Conservation (phyloP, 2,113 vertebrate genomes). For the Hucho hucho region DNA sequence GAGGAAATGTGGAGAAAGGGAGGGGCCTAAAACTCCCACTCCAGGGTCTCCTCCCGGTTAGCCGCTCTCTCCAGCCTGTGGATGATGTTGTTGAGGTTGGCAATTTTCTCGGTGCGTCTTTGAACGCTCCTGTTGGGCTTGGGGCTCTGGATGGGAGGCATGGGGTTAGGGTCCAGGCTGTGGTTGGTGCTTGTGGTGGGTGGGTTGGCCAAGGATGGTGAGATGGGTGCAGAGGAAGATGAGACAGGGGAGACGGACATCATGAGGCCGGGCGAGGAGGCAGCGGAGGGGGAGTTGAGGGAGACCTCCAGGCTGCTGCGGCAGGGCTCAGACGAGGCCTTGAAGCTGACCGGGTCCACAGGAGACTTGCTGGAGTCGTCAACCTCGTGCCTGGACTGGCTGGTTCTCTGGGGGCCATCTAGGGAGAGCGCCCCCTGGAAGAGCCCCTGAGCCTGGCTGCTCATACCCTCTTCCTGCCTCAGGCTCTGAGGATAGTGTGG, state of each 20-base stretch:
- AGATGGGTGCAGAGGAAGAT: slow-evolving; percentile 88
- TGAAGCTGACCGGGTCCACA: slow-evolving; percentile 85
- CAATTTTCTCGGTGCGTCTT: slow-evolving; percentile 97
- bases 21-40: slow-evolving; percentile 91
- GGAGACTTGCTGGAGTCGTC: slow-evolving; percentile 69
- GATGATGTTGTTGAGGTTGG: slow-evolving; percentile 99
- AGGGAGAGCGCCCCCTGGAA: slow-evolving; percentile 45
- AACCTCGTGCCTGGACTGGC: slow-evolving; percentile 61
- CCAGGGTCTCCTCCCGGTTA: slow-evolving; percentile 91
- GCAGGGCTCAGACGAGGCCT: slow-evolving; percentile 83
- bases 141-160: slow-evolving; percentile 72
- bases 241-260: slow-evolving; percentile 88
- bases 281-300: slow-evolving; percentile 86
- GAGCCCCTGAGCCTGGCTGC: slow-evolving; percentile 55
- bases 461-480: slow-evolving; percentile 61
- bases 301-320: slow-evolving; percentile 89
- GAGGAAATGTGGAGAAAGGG: slow-evolving; percentile 16
- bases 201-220: slow-evolving; percentile 78
- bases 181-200: slow-evolving; percentile 66
- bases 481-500: slow-evolving; percentile 57
- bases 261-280: slow-evolving; percentile 90
- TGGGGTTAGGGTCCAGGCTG: slow-evolving; percentile 68
- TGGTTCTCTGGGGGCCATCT: slow-evolving; percentile 63
- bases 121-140: slow-evolving; percentile 88
- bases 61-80: slow-evolving; percentile 93